phyloP scores from a whole-genome alignment of 2,113 vertebrate species.

The Anhinga anhinga region DNA sequence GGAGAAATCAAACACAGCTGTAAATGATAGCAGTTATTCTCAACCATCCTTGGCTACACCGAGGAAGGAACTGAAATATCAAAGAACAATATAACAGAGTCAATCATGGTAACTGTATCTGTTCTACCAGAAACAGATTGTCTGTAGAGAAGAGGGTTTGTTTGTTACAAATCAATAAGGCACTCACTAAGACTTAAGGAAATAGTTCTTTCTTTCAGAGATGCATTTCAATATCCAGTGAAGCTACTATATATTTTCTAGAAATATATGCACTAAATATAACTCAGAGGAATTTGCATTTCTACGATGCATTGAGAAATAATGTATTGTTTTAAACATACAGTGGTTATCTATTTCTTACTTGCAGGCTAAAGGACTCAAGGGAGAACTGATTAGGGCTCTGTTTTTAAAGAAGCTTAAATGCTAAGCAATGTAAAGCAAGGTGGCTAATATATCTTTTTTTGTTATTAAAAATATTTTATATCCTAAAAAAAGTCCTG shows the following conservation, averaged over 20 bases:
- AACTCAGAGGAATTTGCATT: slow-evolving; percentile 8
- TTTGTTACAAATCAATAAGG: neutral
- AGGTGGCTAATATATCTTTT: neutral
- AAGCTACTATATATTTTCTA: neutral
- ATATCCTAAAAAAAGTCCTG: neutral
- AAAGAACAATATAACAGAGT: neutral
- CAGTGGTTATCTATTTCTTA: neutral
- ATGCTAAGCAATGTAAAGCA: neutral
- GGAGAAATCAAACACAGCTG: neutral
- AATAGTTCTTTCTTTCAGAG: neutral
- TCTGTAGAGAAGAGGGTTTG: neutral
- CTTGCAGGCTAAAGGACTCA: neutral
- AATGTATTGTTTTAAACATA: neutral
- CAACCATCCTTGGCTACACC: neutral
- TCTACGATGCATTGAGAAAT: neutral
- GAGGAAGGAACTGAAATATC: neutral
- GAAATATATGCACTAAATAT: neutral
- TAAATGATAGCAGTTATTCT: neutral
- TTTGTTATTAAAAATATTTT: neutral
- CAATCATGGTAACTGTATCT: no score
- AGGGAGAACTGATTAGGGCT: slow-evolving; percentile 6
- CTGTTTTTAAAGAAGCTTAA: slow-evolving; percentile 20
- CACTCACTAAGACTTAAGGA: neutral
- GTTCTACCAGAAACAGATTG: neutral
- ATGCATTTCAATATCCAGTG: neutral